Evolutionary conservation across 2,888 invertebrate genomes (phyloP).

Genomic region (Elmis aenea): DNA sequence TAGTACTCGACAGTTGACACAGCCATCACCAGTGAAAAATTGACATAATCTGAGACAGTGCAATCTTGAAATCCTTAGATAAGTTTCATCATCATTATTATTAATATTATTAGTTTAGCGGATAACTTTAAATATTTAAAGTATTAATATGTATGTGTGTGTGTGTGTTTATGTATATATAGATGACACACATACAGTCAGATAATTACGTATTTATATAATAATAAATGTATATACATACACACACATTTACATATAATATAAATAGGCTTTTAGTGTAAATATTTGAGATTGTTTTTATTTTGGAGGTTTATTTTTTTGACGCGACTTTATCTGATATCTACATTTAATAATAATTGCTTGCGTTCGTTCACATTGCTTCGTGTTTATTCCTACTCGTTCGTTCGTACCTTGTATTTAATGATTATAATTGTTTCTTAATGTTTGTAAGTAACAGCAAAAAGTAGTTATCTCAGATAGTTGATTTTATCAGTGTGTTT

Average conservation of each 20-base stretch:
- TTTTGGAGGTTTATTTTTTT: slow-evolving; percentile 40
- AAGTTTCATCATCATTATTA: slow-evolving; percentile 4
- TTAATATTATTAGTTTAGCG: slow-evolving; percentile 10
- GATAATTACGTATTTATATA: no score
- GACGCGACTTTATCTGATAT: slow-evolving; percentile 17
- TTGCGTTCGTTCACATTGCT: not conserved
- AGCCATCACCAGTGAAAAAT: no score
- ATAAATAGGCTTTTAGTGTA: slow-evolving; percentile 33
- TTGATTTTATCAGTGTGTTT: no score
- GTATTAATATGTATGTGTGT: slow-evolving; percentile 17
- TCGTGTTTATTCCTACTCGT: slow-evolving; percentile 1
- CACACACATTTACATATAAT: no score
- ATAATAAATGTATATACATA: no score
- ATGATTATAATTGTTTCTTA: slow-evolving; percentile 1
- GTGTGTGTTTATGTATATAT: no score
- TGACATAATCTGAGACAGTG: no score
- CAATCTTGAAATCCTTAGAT: slow-evolving; percentile 4
- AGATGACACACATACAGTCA: no score
- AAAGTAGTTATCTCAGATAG: slow-evolving; percentile 7
- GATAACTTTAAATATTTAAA: slow-evolving; percentile 11
- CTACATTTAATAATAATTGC: slow-evolving; percentile 5
- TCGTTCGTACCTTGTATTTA: slow-evolving; percentile 1
- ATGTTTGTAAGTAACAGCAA: no score
- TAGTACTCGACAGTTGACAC: no score
- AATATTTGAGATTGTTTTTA: slow-evolving; percentile 34